Evolutionary conservation across 2,113 vertebrate species (phyloP).

Genomic region (Willisornis vidua): DNA sequence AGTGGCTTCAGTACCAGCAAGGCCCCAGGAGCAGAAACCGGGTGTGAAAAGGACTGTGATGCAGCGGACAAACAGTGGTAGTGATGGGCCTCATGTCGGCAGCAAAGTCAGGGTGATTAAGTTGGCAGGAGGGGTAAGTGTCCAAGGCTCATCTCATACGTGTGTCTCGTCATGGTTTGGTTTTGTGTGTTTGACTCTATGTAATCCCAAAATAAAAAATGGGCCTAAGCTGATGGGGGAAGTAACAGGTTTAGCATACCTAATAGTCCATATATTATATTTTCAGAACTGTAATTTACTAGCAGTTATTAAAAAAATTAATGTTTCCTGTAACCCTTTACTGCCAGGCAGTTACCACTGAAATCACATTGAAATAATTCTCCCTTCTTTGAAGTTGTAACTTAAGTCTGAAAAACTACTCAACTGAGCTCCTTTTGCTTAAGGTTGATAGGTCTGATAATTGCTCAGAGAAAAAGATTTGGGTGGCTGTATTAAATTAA

Average conservation of each 20-base stretch:
- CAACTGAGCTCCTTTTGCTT: background rate
- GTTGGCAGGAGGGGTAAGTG: constrained; percentile 90
- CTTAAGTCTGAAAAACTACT: background rate
- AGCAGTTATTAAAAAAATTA: background rate
- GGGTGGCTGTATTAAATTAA: background rate
- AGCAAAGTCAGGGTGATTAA: constrained; percentile 96
- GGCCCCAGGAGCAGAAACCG: constrained; percentile 77
- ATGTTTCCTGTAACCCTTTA: background rate
- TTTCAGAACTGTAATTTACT: background rate
- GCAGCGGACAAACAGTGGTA: constrained; percentile 84
- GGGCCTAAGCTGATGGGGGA: background rate
- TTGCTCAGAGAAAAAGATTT: background rate
- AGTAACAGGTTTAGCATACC: background rate
- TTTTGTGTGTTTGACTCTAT: background rate
- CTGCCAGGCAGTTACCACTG: background rate
- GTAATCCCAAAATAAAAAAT: background rate
- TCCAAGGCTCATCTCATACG: constrained; percentile 32
- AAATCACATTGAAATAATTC: background rate
- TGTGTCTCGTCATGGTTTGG: constrained; percentile 9
- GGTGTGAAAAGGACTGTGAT: constrained; percentile 93
- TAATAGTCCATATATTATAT: background rate
- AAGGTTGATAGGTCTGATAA: background rate
- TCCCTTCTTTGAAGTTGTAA: background rate
- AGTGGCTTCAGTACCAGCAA: constrained; percentile 59
- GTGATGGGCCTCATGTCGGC: constrained; percentile 79